Base-by-base conservation (phyloP, 2,888 invertebrate genomes). In the Leptopilina syphax region DNA sequence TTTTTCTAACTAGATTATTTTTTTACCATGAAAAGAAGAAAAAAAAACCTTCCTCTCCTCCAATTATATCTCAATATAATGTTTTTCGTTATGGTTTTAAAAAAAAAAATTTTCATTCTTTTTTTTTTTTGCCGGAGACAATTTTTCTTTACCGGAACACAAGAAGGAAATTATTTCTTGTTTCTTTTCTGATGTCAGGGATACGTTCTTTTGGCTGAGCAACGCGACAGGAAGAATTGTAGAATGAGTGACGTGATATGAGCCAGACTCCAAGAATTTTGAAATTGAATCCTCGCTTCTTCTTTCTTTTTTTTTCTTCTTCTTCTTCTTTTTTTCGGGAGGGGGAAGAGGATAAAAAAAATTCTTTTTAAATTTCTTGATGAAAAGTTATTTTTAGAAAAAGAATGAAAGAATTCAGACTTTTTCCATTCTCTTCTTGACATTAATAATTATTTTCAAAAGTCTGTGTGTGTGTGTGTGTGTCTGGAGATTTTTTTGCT, bases 181-280 rank as follows among this genome's bases (percentile, higher is more conserved):
- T 27, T 70, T 54, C 70, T 70, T 54, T 70, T 70, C 34, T 50
- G 70, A 70, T 70, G 54, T 70, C 70, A 70, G 70, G 34, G 54
- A 54, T 34, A 70, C 27, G 54, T 70, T 70, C 70, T 70, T 50
- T 63, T 54, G 27, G 70, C 24, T 54, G 54, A 70, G 50, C 54
- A 70, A 70, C 27, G 50, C 50, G 70, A n/a, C 50, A 70, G 54
- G 54, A 54, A 70, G 50, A 54, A 70, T 54, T 54, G 54, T 27
- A 54, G 13, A 70, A 54, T 70, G 50, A 70, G 50, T 70, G 70
- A 70, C 50, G 70, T 70, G 50, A 70, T 47, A 18, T 18, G 70
- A 27, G 50, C 50, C 27, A 50, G 70, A 27, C 27, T 27, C 50
- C 50, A 70, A 70, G 70, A 70, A 70, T 27, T 70, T 54, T n/a